These are phyloP conservation scores for Polydrusus tereticollis DNA, from an alignment of 2,888 invertebrate genomes.

Conservation along the genomic window DNA sequence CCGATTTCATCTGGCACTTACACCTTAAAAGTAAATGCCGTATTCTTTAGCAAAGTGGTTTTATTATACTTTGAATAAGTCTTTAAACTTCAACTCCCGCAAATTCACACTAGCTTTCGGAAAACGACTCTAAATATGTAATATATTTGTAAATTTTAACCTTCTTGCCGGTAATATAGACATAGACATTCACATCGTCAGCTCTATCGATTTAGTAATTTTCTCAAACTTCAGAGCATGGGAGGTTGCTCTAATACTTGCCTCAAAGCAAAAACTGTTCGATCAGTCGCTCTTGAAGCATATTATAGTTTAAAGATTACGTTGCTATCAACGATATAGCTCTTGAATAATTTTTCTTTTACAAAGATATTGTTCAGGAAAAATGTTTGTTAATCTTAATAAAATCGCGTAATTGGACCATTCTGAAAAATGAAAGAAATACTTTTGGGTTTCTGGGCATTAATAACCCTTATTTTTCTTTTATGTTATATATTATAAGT, in stretches of 20 bases:
- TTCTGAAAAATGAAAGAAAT: too few species aligned
- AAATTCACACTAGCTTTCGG: background rate
- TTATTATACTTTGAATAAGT: too few species aligned
- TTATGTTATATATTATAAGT: too few species aligned
- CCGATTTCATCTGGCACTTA: too few species aligned
- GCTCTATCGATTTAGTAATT: slow-evolving; percentile 15
- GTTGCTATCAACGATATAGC: background rate
- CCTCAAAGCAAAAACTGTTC: background rate
- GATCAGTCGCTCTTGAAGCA: background rate
- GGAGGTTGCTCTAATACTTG: slow-evolving; percentile 15
- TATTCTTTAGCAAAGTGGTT: too few species aligned
- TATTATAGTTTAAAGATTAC: background rate
- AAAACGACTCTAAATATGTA: background rate
- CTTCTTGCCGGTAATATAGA: slow-evolving; percentile 8
- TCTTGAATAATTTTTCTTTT: background rate
- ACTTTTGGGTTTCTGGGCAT: too few species aligned
- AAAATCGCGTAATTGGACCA: too few species aligned
- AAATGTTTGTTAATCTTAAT: too few species aligned
- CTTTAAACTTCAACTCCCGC: too few species aligned
- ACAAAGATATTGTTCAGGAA: background rate
- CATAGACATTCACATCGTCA: slow-evolving; percentile 9
- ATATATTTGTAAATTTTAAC: slow-evolving; percentile 6
- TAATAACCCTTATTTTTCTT: too few species aligned
- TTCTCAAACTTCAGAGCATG: background rate
- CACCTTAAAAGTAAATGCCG: too few species aligned